phyloP scores from a whole-genome alignment of 37 sponge, comb jelly and placozoan genomes.

The Crambe crambe region DNA sequence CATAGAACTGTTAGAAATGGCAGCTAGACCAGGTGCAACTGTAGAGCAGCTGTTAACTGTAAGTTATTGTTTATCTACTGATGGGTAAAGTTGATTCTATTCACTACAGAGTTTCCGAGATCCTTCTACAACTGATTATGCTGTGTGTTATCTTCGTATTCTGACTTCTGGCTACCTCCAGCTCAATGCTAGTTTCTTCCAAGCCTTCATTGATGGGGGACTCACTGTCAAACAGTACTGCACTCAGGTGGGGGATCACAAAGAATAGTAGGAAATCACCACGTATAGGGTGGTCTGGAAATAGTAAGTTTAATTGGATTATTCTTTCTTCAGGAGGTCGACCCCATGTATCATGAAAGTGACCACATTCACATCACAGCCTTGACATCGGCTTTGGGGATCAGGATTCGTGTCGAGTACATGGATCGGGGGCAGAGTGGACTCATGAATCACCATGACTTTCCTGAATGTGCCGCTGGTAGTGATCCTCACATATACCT shows the following conservation, averaged over 20 bases:
- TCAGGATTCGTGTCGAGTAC: conserved; percentile 86
- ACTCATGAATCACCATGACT: conserved; percentile 81
- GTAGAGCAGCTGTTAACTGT: conserved; percentile 60
- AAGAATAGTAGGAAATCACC: not conserved
- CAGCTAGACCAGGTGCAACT: conserved; percentile 37
- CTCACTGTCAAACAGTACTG: conserved; percentile 87
- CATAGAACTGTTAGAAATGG: conserved; percentile 65
- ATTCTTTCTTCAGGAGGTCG: conserved; percentile 82
- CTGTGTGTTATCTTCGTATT: conserved; percentile 92
- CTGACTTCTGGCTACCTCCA: conserved; percentile 88
- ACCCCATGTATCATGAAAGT: conserved; percentile 93
- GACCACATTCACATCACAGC: conserved; percentile 97
- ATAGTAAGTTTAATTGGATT: not conserved
- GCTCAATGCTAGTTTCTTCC: conserved; percentile 82
- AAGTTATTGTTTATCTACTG: not conserved
- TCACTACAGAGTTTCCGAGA: conserved; percentile 76
- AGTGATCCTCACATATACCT: conserved; percentile 68
- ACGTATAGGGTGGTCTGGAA: not conserved
- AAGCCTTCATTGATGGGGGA: conserved; percentile 84
- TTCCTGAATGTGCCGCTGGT: conserved; percentile 68
- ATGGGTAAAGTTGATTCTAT: not conserved
- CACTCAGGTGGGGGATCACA: conserved; percentile 55
- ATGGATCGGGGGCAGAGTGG: conserved; percentile 96
- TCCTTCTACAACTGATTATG: conserved; percentile 80
- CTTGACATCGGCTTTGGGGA: conserved; percentile 80